Base-by-base conservation (phyloP, 37 sponge, comb jelly and placozoan species). In the Ephydatia muelleri region DNA sequence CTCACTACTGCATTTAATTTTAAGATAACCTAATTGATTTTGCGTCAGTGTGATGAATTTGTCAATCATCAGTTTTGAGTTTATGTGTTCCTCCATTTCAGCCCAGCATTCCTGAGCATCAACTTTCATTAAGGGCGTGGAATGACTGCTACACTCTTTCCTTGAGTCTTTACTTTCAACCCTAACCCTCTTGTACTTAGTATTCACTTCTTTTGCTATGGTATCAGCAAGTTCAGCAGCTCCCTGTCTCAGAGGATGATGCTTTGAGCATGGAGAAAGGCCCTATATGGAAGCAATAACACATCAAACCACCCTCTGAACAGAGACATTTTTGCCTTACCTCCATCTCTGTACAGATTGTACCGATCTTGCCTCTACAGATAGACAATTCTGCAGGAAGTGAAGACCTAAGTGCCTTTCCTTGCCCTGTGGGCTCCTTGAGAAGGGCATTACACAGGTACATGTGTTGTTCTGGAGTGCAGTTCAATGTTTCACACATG, bases 71-170 rank as follows among this genome's bases (percentile, higher is more conserved):
- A 80, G 36, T 35, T 38, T 80, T 22, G 68, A 34, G 19, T 74
- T 70, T 4, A 89, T 48, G 21, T 1, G 3, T 6, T 84, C 69
- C 29, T 73, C 34, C 16, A 89, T 67, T 26, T 80, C 75, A 23
- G 68, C 85, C 35, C 49, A 68, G 36, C 90, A 89, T 35, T 79
- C 49, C 3, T 68, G 47, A 34, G 73, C 39, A 76, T 89, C 90
- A 36, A 36, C 70, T 72, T 26, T 37, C 65, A 40, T 30, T 79
- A 19, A 89, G 47, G 26, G 85, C 90, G 73, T 79, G 67, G 27
- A n/a, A 89, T 80, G 57, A 72, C 32, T 5, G 80, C 76, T 9
- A 47, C 26, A 9, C 68, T 22, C 57, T 22, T 35, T 26, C 38
- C 37, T 21, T 43, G 27, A 26, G 39, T 43, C 2, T 33, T 37